Evolutionary conservation across 2,113 vertebrate genomes (phyloP).

Genomic region (Ascaphus truei): DNA sequence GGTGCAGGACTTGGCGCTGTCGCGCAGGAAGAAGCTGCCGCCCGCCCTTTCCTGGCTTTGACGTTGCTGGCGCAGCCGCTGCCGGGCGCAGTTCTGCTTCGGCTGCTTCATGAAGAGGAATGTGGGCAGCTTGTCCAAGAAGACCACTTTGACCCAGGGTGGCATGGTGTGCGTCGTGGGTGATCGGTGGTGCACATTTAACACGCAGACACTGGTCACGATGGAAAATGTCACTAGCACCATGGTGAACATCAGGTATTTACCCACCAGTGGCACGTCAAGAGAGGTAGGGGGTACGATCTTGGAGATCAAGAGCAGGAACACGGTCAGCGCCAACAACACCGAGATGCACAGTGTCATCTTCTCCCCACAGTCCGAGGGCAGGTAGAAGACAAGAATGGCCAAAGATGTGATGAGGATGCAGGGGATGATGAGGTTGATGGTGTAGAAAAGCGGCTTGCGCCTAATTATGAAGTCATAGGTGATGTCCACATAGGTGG

Average conservation of each 20-base stretch:
- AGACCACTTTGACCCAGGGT: constrained; percentile 86
- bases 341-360: constrained; percentile 95
- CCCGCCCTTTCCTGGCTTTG: constrained; percentile 53
- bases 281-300: constrained; percentile 91
- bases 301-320: constrained; percentile 94
- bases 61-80: constrained; percentile 75
- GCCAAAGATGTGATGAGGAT: constrained; percentile 91
- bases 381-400: constrained; percentile 93
- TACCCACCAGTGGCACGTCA: constrained; percentile 89
- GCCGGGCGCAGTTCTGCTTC: constrained; percentile 80
- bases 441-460: constrained; percentile 94
- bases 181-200: constrained; percentile 92
- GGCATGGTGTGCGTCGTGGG: constrained; percentile 97
- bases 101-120: constrained; percentile 94
- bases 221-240: constrained; percentile 96
- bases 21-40: constrained; percentile 42
- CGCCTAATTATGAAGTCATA: constrained; percentile 94
- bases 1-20: constrained; percentile 62
- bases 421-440: constrained; percentile 94
- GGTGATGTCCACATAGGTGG: constrained; percentile 91
- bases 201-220: constrained; percentile 90
- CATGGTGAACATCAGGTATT: constrained; percentile 98
- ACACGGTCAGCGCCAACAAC: constrained; percentile 89
- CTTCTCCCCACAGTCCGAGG: constrained; percentile 91
- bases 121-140: constrained; percentile 83